phyloP scores from a whole-genome alignment of 2,797 vertebrate genomes.

The Centropyge bicolor region DNA sequence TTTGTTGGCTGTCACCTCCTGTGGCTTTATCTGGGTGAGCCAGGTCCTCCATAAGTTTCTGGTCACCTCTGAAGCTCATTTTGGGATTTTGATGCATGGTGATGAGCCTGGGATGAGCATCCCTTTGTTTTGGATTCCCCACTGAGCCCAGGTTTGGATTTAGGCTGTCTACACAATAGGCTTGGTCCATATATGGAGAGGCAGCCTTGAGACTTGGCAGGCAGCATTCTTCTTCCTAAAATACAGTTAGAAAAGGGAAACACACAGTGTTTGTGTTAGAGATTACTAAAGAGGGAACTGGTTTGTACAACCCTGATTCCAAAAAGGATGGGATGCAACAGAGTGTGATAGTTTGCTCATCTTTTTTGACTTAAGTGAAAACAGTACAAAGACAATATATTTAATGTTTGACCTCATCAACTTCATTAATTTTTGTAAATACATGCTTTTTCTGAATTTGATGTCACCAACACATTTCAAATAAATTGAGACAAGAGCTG shows the following conservation, averaged over 20 bases:
- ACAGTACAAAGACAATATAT: no score
- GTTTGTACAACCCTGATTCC: no score
- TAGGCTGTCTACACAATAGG: constrained; percentile 14
- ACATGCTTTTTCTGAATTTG: no score
- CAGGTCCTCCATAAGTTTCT: background rate
- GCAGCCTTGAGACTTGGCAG: constrained; percentile 20
- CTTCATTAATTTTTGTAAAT: no score
- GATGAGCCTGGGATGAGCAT: background rate
- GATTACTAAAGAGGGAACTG: background rate
- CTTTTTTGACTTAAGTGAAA: no score
- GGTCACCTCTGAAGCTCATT: constrained; percentile 12
- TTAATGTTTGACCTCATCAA: no score
- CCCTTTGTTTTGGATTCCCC: constrained; percentile 15
- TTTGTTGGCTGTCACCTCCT: constrained; percentile 6
- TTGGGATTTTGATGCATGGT: background rate
- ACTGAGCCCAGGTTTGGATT: background rate
- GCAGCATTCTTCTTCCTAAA: constrained; percentile 60
- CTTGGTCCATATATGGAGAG: constrained; percentile 11
- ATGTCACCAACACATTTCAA: no score
- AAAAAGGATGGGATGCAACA: no score
- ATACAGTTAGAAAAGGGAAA: constrained; percentile 12
- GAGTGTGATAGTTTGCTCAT: no score
- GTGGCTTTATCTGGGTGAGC: background rate
- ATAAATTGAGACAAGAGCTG: no score
- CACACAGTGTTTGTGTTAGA: background rate